Percentiles rank a stretch among this genome's conserved stretches.
These are phyloP conservation scores for Scaeva pyrastri DNA, from an alignment of 2,888 invertebrate genomes.

Conservation along the genomic window DNA sequence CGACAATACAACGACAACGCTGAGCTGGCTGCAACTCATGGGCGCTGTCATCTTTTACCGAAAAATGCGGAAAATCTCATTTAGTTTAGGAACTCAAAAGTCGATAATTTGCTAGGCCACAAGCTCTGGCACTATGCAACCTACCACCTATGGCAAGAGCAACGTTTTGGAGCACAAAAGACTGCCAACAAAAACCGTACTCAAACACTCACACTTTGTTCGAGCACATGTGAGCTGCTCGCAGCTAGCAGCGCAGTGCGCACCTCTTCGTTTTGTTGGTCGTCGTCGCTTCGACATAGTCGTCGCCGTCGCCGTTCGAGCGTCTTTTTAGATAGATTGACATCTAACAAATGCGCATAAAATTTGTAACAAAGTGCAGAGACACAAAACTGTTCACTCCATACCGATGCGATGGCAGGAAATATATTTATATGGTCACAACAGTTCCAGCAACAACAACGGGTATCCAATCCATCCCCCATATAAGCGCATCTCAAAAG, in stretches of 20 bases:
- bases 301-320: not conserved
- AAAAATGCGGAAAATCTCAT: conserved; percentile 72
- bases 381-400: conserved; percentile 72
- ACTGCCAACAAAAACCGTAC: not conserved
- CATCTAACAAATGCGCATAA: conserved; percentile 76
- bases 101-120: conserved; percentile 69
- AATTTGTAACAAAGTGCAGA: conserved; percentile 75
- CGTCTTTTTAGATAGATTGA: conserved; percentile 58
- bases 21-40: conserved; percentile 21
- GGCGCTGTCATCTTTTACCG: conserved; percentile 70
- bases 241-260: conserved; percentile 17
- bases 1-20: too few species aligned
- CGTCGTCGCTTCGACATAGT: not conserved
- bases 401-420: conserved; percentile 32
- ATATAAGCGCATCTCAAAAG: conserved; percentile 73
- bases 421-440: conserved; percentile 72
- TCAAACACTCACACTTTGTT: not conserved
- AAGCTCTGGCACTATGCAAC: conserved; percentile 18
- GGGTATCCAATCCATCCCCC: conserved; percentile 49
- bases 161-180: not conserved
- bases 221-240: too few species aligned
- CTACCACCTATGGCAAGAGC: conserved; percentile 53
- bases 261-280: conserved; percentile 45
- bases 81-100: conserved; percentile 68
- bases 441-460: conserved; percentile 51